phyloP scores from a whole-genome alignment of 2,888 invertebrate genomes.

The Ecdyonurus torrentis region DNA sequence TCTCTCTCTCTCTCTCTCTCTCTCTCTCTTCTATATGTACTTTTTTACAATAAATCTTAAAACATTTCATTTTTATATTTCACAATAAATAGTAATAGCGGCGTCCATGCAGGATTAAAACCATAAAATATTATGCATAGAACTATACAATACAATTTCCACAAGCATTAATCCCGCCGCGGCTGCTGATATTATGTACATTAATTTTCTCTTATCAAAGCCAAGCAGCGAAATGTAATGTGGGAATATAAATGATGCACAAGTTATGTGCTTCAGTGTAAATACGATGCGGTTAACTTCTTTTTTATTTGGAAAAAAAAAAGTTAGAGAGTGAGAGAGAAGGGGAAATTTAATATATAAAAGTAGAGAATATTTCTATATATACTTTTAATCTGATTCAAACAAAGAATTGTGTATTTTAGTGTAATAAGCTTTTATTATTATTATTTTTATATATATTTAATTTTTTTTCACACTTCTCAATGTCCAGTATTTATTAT shows the following conservation, averaged over 20 bases:
- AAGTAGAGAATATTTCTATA: too few species aligned
- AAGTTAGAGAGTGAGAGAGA: background rate
- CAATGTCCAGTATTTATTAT: background rate
- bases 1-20: too few species aligned
- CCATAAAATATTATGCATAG: constrained; percentile 1
- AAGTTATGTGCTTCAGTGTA: background rate
- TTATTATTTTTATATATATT: too few species aligned
- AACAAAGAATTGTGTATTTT: too few species aligned
- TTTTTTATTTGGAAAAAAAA: background rate
- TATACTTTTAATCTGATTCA: too few species aligned
- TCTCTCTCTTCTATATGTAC: too few species aligned
- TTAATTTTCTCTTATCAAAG: constrained; percentile 2
- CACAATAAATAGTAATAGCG: background rate
- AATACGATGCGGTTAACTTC: background rate
- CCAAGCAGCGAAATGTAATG: background rate
- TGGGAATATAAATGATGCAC: background rate
- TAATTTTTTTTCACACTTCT: too few species aligned
- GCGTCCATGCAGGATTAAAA: background rate
- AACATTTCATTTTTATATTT: background rate
- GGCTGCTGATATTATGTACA: constrained; percentile 4
- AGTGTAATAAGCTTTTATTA: too few species aligned
- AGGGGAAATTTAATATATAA: background rate
- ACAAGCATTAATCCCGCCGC: background rate
- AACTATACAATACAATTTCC: background rate
- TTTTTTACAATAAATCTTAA: too few species aligned